Conservation (phyloP, 2,888 invertebrate species). For the Scaeva pyrastri region DNA sequence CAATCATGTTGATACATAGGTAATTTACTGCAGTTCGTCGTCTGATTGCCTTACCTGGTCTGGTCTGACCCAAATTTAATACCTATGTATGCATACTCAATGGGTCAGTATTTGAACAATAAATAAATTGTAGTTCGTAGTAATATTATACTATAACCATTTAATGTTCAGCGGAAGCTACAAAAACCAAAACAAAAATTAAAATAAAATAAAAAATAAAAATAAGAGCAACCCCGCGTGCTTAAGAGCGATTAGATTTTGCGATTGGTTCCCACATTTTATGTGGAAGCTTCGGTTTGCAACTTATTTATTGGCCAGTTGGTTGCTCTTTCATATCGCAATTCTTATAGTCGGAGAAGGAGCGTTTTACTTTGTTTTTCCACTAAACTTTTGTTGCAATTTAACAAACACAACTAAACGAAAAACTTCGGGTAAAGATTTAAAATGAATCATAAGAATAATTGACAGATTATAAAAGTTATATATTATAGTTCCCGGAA, state of each 20-base stretch:
- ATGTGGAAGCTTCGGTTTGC: conserved; percentile 43
- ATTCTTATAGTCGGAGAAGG: not conserved
- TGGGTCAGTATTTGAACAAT: conserved; percentile 47
- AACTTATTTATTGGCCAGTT: conserved; percentile 23
- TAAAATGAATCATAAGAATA: no score
- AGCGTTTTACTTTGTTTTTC: not conserved
- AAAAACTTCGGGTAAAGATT: no score
- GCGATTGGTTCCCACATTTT: conserved; percentile 71
- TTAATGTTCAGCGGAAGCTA: conserved; percentile 69
- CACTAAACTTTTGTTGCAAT: not conserved
- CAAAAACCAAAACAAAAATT: conserved; percentile 6
- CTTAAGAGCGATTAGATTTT: conserved; percentile 59
- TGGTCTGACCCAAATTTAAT: conserved; percentile 65
- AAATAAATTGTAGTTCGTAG: conserved; percentile 25
- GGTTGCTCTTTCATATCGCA: not conserved
- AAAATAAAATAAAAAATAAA: conserved; percentile 2
- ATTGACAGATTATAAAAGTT: no score
- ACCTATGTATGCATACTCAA: conserved; percentile 54
- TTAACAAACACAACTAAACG: no score
- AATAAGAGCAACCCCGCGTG: conserved; percentile 24
- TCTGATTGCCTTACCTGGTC: conserved; percentile 56
- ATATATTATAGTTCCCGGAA: no score
- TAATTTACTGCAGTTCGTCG: conserved; percentile 59
- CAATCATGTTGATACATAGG: conserved; percentile 32
- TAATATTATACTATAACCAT: conserved; percentile 45